These are phyloP conservation scores for Spatula versicolor DNA, from an alignment of 2,797 vertebrate species.

Conservation along the genomic window DNA sequence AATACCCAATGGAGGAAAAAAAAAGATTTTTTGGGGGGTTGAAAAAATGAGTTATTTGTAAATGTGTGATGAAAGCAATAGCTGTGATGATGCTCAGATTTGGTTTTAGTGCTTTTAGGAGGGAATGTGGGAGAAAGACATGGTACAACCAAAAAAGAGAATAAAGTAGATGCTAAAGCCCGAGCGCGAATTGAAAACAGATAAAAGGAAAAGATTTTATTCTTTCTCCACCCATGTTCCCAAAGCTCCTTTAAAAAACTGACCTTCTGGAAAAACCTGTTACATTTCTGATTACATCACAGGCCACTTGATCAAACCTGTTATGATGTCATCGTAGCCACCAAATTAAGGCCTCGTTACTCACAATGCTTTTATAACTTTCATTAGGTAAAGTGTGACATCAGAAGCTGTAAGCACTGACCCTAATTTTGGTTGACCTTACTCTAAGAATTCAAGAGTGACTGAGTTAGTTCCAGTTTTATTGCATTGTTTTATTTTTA, in stretches of 20 bases:
- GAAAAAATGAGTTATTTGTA: neutral
- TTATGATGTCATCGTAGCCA: neutral
- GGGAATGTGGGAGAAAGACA: neutral
- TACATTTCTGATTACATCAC: neutral
- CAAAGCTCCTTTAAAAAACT: conserved; percentile 11
- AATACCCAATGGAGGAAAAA: neutral
- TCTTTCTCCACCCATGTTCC: neutral
- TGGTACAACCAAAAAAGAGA: neutral
- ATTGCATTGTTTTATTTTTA: conserved; percentile 68
- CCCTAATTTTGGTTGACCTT: conserved; percentile 8
- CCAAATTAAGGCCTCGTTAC: neutral
- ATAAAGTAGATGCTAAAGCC: neutral
- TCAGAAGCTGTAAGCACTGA: neutral
- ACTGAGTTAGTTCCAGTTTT: conserved; percentile 20
- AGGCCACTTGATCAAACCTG: neutral
- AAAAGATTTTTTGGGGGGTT: neutral
- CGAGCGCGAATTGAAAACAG: neutral
- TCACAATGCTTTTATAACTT: neutral
- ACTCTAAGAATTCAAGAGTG: neutral
- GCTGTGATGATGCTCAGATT: neutral
- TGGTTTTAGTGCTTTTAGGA: neutral
- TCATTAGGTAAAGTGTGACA: neutral
- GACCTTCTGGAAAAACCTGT: neutral
- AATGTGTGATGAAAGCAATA: neutral
- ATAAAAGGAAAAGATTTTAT: neutral